Percentiles rank a stretch among this genome's conserved stretches.
phyloP scores from a whole-genome alignment of 1,140 invertebrate genomes.

The Dendroctonus ponderosae region DNA sequence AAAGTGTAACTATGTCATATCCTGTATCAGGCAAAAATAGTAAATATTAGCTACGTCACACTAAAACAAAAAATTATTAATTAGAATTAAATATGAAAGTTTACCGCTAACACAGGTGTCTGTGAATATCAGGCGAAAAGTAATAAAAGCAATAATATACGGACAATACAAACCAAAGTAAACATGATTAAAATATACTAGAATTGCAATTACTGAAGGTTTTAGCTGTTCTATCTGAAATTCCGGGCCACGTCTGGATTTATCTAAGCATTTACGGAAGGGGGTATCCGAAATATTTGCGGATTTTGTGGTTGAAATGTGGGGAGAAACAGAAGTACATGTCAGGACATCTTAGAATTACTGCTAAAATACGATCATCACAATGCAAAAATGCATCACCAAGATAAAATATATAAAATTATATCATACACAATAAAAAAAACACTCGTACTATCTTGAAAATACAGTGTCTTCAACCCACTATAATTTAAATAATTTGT shows the following conservation, averaged over 20 bases:
- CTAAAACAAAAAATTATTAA: slow-evolving; percentile 53
- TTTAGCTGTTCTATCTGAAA: slow-evolving; percentile 20
- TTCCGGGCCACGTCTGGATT: slow-evolving; percentile 25
- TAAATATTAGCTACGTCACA: slow-evolving; percentile 59
- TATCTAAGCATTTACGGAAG: slow-evolving; percentile 13
- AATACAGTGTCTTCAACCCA: slow-evolving; percentile 19
- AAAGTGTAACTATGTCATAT: slow-evolving; percentile 45
- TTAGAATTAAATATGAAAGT: slow-evolving; percentile 39
- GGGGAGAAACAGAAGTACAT: slow-evolving; percentile 49
- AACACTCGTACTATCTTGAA: slow-evolving; percentile 49
- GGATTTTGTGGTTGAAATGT: slow-evolving; percentile 13
- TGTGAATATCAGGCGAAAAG: background rate
- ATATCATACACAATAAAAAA: slow-evolving; percentile 68
- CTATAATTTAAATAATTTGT: slow-evolving; percentile 16
- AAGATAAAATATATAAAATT: slow-evolving; percentile 77
- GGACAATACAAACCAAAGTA: slow-evolving; percentile 29
- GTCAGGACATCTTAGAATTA: slow-evolving; percentile 60
- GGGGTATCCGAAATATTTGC: slow-evolving; percentile 23
- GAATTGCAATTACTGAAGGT: slow-evolving; percentile 27
- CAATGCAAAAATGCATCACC: slow-evolving; percentile 75
- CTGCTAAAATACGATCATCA: slow-evolving; percentile 72
- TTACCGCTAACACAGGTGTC: slow-evolving; percentile 37
- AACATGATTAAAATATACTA: slow-evolving; percentile 26
- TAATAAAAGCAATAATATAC: slow-evolving; percentile 41
- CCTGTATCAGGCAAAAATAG: slow-evolving; percentile 48